Evolutionary conservation across 2,888 invertebrate genomes (phyloP), one percentile per base, ranked within the genome.

Genomic region (Bhutanitis thaidina): DNA sequence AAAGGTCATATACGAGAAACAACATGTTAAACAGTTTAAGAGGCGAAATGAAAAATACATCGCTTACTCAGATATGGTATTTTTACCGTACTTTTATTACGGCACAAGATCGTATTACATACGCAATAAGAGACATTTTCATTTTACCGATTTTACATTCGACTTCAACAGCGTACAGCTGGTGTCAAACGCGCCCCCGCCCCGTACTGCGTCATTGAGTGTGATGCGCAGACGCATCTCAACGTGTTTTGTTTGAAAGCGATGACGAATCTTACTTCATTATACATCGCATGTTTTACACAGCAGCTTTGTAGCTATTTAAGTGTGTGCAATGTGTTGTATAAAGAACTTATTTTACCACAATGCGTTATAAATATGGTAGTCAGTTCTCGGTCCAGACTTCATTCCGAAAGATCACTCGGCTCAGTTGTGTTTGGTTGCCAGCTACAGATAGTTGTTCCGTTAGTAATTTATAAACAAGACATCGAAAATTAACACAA

Each of bases 261-360:
- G 53, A 40, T 57, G 59, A 56, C 56, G 29, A 54, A 53, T 45
- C 50, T 41, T 43, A 46, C 36, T 13, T 46, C 50, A 41, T 53
- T 53, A 39, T 75, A 67, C 79, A 79, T 69, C 61, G 72, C 68
- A 65, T 57, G 67, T 60, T 68, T 54, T 53, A 64, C 64, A 62
- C 47, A 41, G 40, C 41, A n/a, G 16, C 46, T 54, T 62, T 65
- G 53, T 66, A 65, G 65, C 62, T 59, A 55, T 27, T 51, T 30
- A 51, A 55, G 53, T 62, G 67, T 68, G 56, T 46, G 54, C 49
- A 61, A 29, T 43, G 59, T 72, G 56, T 56, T 75, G 75, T 61
- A 78, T 53, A 56, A 50, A 49, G 48, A 62, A 65, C 64, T 62
- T 56, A 43, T 44, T 10, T 12, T 37, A 54, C 46, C 30, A 51